Evolutionary conservation across 2,113 vertebrate genomes (phyloP).

Genomic region (Noturus placidus): DNA sequence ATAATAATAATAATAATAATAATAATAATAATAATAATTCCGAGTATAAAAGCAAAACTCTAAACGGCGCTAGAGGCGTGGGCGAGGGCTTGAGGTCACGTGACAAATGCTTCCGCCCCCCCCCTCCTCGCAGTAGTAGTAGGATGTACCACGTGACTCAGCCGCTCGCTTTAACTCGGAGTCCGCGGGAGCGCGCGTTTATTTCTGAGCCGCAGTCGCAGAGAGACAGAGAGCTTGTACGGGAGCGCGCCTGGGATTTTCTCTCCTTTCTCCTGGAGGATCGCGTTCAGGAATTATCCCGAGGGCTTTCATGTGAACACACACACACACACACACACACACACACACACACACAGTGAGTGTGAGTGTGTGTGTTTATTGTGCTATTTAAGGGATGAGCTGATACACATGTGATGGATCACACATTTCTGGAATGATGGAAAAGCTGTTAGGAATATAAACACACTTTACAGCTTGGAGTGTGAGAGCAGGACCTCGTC

Average conservation of each 20-base stretch:
- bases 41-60: background rate
- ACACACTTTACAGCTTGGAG: background rate
- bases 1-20: too few species aligned
- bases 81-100: background rate
- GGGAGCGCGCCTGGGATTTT: slow-evolving; percentile 3
- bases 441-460: background rate
- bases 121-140: background rate
- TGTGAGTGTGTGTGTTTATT: background rate
- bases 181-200: background rate
- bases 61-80: background rate
- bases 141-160: slow-evolving; percentile 11
- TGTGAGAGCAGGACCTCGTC: slow-evolving; percentile 5
- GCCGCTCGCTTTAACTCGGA: background rate
- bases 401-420: background rate
- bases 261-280: background rate
- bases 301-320: too few species aligned
- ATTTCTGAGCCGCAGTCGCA: background rate
- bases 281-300: background rate
- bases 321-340: background rate
- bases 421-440: background rate
- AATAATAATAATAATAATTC: background rate
- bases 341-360: background rate
- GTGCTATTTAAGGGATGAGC: background rate
- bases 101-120: background rate
- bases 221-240: background rate